A percentile compares a stretch with the other conserved stretches of the same genome.
These are phyloP conservation scores for Coluber constrictor DNA, from an alignment of 2,797 vertebrate genomes.

Conservation along the genomic window DNA sequence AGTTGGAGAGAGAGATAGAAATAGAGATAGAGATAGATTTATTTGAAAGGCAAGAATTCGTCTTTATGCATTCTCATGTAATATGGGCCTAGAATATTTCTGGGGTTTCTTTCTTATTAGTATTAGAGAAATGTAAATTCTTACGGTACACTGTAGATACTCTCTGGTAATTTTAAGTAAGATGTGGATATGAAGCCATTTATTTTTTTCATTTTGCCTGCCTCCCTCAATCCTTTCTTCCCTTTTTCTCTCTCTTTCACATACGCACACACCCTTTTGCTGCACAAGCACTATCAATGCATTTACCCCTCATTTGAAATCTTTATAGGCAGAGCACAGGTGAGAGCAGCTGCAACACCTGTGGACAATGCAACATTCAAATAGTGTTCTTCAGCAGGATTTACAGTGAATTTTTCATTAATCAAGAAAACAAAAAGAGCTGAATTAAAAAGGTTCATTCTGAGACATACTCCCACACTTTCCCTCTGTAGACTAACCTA, in stretches of 20 bases:
- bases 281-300: neutral
- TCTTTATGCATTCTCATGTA: neutral
- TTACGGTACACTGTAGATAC: neutral
- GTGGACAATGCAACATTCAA: neutral
- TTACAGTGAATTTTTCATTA: neutral
- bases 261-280: neutral
- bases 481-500: slow-evolving; percentile 44
- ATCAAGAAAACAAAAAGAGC: slow-evolving; percentile 19
- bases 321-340: neutral
- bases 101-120: neutral
- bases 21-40: neutral
- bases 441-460: slow-evolving; percentile 38
- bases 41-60: neutral
- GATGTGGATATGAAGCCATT: neutral
- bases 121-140: neutral
- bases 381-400: neutral
- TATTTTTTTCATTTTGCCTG: neutral
- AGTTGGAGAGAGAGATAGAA: too few relatives aligned
- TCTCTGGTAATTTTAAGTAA: neutral
- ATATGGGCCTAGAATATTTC: neutral
- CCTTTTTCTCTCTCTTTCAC: neutral
- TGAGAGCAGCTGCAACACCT: neutral
- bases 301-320: neutral
- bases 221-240: neutral
- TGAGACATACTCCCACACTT: slow-evolving; percentile 40